Evolutionary conservation across 2,113 vertebrate genomes (phyloP).

Genomic region (Aegotheles bennettii): DNA sequence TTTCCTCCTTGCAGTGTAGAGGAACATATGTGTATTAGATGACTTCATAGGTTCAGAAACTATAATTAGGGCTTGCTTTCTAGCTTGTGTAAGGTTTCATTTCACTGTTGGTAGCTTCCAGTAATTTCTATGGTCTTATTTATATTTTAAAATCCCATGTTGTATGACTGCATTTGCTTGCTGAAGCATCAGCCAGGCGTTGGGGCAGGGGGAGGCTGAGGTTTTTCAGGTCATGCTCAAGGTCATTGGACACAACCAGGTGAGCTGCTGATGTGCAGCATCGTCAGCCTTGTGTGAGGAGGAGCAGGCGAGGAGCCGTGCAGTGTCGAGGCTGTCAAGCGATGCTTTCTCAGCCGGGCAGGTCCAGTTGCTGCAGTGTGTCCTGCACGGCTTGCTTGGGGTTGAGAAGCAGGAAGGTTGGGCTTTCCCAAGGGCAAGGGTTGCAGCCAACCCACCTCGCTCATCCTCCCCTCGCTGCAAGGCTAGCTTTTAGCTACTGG

Average conservation of each 20-base stretch:
- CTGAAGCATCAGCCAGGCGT: background rate
- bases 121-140: background rate
- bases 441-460: fast-evolving
- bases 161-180: background rate
- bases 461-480: background rate
- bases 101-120: background rate
- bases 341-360: background rate
- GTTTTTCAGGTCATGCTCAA: fast-evolving
- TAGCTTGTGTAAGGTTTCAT: background rate
- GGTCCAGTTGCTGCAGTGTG: background rate
- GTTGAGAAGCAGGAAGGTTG: background rate
- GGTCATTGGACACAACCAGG: background rate
- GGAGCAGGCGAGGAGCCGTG: background rate
- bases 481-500: background rate
- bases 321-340: fast-evolving
- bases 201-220: background rate
- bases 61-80: constrained; percentile 40
- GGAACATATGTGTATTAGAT: constrained; percentile 31
- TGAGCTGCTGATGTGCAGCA: background rate
- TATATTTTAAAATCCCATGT: background rate
- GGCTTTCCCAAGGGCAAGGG: background rate
- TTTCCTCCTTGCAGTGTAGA: background rate
- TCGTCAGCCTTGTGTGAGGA: fast-evolving
- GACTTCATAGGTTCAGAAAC: constrained; percentile 40
- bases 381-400: no score